A percentile compares a stretch with the other conserved stretches of the same genome.
These are phyloP conservation scores for Hyles vespertilio DNA, from an alignment of 1,140 invertebrate genomes.

Conservation along the genomic window DNA sequence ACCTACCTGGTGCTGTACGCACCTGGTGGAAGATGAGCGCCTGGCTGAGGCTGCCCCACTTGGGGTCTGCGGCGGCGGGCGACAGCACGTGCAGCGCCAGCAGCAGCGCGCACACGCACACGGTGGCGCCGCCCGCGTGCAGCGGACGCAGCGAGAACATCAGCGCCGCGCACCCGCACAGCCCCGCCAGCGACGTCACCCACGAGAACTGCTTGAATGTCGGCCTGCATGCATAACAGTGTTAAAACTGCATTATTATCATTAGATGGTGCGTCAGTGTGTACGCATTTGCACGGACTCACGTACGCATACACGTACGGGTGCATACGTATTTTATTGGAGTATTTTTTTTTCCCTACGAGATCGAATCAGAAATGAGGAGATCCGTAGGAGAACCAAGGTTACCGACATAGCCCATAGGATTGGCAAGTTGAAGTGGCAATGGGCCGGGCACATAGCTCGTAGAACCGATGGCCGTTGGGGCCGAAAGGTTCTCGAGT, in stretches of 20 bases:
- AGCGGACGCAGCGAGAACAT: conserved; percentile 97
- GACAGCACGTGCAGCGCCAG: conserved; percentile 95
- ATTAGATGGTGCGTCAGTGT: too few species aligned
- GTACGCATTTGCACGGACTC: too few species aligned
- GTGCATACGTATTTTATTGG: too few species aligned
- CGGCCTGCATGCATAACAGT: conserved; percentile 80
- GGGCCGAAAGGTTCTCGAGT: too few species aligned
- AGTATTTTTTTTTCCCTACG: too few species aligned
- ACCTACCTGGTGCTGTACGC: not conserved
- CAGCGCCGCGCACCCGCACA: conserved; percentile 92
- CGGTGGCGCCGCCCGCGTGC: conserved; percentile 91
- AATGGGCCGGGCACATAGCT: too few species aligned
- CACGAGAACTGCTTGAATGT: conserved; percentile 98
- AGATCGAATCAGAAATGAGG: too few species aligned
- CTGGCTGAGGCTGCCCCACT: conserved; percentile 98
- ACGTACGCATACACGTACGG: too few species aligned
- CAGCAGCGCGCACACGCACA: conserved; percentile 90
- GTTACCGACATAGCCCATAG: too few species aligned
- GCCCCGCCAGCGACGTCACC: conserved; percentile 92
- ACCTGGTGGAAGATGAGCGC: conserved; percentile 99
- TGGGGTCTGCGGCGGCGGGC: conserved; percentile 83
- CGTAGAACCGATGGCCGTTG: too few species aligned
- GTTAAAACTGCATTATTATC: not conserved
- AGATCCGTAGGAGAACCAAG: too few species aligned
- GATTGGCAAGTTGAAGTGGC: too few species aligned